Evolutionary conservation across 2,797 vertebrate genomes (phyloP).

Genomic region (Lepilemur septentrionalis): DNA sequence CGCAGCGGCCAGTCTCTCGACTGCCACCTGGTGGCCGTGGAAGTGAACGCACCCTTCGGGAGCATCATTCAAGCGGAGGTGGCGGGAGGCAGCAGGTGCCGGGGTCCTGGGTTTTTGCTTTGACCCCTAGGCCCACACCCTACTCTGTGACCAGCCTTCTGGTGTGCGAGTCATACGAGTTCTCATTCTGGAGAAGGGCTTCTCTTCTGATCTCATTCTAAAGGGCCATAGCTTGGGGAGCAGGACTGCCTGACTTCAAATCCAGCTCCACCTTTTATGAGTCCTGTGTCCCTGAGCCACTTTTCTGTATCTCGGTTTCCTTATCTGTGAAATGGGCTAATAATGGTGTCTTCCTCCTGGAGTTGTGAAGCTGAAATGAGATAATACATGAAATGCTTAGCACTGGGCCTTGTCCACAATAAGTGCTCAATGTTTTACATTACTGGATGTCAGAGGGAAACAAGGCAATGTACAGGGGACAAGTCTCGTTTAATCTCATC

Average conservation of each 20-base stretch:
- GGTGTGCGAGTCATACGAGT: background rate
- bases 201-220: background rate
- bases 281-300: no score
- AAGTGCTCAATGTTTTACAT: background rate
- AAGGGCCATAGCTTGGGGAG: background rate
- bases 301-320: background rate
- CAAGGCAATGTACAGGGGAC: background rate
- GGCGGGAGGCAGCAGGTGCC: background rate
- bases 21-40: slow-evolving; percentile 56
- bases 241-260: background rate
- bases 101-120: background rate
- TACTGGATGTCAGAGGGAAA: background rate
- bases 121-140: no score
- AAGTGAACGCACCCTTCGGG: background rate
- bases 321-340: background rate
- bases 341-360: background rate
- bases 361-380: background rate
- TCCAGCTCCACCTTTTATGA: background rate
- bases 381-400: background rate
- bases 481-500: background rate
- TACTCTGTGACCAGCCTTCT: background rate
- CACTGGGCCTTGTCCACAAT: background rate
- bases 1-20: background rate
- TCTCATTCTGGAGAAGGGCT: background rate
- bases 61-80: rapidly evolving